Evolutionary conservation across 1,140 invertebrate species (phyloP), one percentile per base, ranked within the genome.

Genomic region (Drosophila bipectinata): DNA sequence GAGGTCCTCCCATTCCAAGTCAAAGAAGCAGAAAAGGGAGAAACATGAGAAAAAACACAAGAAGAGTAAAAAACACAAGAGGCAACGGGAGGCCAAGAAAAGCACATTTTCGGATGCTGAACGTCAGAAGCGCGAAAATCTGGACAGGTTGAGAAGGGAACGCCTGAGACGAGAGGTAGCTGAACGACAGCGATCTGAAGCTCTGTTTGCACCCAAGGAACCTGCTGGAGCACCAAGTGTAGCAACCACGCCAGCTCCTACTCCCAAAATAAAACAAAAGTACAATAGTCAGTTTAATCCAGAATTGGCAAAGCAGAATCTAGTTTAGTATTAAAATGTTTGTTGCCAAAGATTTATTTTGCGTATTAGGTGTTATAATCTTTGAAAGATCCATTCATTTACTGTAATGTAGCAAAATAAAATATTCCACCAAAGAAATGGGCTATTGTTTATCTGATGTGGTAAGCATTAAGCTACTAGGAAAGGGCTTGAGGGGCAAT

Each of bases 101-200:
- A 54, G 39, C 26, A 12, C 12, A 1, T 4, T 24, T n/a, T 5
- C 18, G 2, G 34, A 9, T 6, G 49, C 58, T 14, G 51, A 68
- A 47, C 60, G 87, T 77, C 39, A 91, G 64, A 81, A 91, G 58
- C 56, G 72, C 57, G 66, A 83, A 48, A 93, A 95, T 84, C 92
- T 99, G 12, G 94, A 96, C 87, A 93, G 95, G 77, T 92, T 99
- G 41, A 93, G 98, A 91, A 93, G 94, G 73, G 95, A 97, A 90
- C 93, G 98, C 77, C 91, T 98, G 34, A 93, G 95, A 90, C 93
- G 98, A 49, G 98, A 99, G 92, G 92, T 93, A 54, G 93, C 93
- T 67, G 98, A 99, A 92, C 95, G 94, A 83, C 85, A 93, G 58
- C 95, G 93, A 91, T 94, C 95, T 3, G 94, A 97, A 84, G 92